These are phyloP conservation scores for Bombus soroeensis DNA, from an alignment of 1,140 invertebrate genomes.

Conservation along the genomic window DNA sequence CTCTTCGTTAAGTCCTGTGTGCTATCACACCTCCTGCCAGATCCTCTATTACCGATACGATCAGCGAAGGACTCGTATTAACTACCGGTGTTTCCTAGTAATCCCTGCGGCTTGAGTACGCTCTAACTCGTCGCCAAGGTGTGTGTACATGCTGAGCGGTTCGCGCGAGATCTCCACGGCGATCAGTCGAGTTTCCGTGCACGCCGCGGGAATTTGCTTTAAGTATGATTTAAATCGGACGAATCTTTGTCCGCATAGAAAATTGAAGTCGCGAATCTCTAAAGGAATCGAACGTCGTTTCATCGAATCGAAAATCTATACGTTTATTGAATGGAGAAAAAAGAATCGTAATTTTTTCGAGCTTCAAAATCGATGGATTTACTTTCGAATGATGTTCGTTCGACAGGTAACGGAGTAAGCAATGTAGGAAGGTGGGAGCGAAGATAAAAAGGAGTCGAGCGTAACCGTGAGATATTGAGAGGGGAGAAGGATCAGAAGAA, in stretches of 20 bases:
- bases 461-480: constrained; percentile 17
- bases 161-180: constrained; percentile 14
- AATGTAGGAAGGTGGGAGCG: too few species aligned
- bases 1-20: constrained; percentile 54
- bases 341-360: too few species aligned
- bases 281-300: too few species aligned
- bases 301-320: not conserved
- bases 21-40: constrained; percentile 55
- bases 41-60: constrained; percentile 62
- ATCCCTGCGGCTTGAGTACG: constrained; percentile 36
- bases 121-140: not conserved
- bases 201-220: not conserved
- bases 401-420: not conserved
- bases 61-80: constrained; percentile 53
- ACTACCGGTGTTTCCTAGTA: constrained; percentile 60
- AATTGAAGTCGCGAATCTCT: not conserved
- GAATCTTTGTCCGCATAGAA: not conserved
- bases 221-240: not conserved
- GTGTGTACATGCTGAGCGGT: constrained; percentile 6
- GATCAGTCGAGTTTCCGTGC: not conserved
- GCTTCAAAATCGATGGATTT: too few species aligned
- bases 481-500: not conserved
- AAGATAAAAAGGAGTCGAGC: not conserved
- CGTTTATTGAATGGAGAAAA: not conserved
- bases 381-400: too few species aligned